phyloP scores from a whole-genome alignment of 2,797 vertebrate genomes.

The Arctocebus calabarensis region DNA sequence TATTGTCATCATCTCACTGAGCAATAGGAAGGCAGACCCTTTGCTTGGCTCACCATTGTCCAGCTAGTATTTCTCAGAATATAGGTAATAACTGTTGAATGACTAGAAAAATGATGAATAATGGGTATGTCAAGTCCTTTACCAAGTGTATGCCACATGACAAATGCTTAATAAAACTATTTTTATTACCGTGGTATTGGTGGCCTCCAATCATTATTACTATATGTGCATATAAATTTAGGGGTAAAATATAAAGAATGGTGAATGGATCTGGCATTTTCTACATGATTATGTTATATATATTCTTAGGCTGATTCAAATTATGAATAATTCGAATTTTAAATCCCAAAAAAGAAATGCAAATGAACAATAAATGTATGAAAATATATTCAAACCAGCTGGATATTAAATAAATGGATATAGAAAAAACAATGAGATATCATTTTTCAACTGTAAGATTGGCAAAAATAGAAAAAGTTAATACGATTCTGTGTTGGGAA shows the following conservation, averaged over 20 bases:
- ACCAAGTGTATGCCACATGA: not conserved
- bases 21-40: not conserved
- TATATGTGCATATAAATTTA: not conserved
- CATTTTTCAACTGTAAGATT: not conserved
- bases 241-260: not conserved
- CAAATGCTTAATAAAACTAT: not conserved
- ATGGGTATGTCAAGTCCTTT: not conserved
- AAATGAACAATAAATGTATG: not conserved
- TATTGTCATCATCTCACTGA: not conserved
- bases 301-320: slow-evolving; percentile 8
- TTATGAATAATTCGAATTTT: slow-evolving; percentile 24
- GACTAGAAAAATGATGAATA: not conserved
- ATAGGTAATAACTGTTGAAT: not conserved
- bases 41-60: not conserved
- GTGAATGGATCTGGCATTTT: slow-evolving; percentile 13
- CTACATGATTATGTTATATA: not conserved
- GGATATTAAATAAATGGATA: slow-evolving; percentile 13
- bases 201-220: not conserved
- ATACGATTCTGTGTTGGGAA: not conserved
- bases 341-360: slow-evolving; percentile 12
- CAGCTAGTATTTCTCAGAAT: not conserved
- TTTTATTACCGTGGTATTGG: not conserved
- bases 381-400: slow-evolving; percentile 11
- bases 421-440: not conserved
- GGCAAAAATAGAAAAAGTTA: slow-evolving; percentile 32